Evolutionary conservation across 2,888 invertebrate species (phyloP), one percentile per base, ranked within the genome.

Genomic region (Dysmachus trigonus): DNA sequence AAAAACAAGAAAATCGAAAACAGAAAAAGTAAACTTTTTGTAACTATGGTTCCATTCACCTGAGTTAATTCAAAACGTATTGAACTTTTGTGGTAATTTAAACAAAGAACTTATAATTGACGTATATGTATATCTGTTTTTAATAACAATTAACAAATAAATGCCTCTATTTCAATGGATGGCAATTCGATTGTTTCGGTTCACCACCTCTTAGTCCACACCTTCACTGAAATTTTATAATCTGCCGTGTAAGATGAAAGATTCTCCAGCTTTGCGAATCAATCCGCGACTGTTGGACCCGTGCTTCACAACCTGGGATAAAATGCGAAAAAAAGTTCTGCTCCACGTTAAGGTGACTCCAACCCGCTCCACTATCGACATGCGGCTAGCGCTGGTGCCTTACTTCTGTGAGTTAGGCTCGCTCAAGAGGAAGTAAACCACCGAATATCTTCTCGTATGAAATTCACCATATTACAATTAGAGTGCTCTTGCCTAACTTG

Each of bases 1-100:
- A 38, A 38, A 15, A 47, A 47, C 15, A n/a, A 51, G 18, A 5
- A 51, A n/a, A 51, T n/a, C 10, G 41, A 22, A 53, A 22, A 5
- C 15, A 10, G 0, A 22, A 6, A 22, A 27, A 47, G 6, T 47
- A n/a, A n/a, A 53, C 2, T 22, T 74, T 62, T 15, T 74, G 27
- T 74, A 79, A 76, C 79, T 79, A 87, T 51, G 53, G 31, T 30
- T 30, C 47, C n/a, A 22, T 53, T 77, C 35, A 82, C 41, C 41
- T 18, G n/a, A 8, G n/a, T 15, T 8, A 72, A 1, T 76, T 76
- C 10, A 33, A n/a, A 47, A 47, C 6, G 27, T 62, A 5, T 62
- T 7, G 18, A 47, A 47, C 47, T 62, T 62, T 62, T 62, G 8
- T 62, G 0, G 18, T 0, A 10, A 62, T 8, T 62, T 27, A 62